phyloP scores from a whole-genome alignment of 2,888 invertebrate species.

The Athalia circularis region DNA sequence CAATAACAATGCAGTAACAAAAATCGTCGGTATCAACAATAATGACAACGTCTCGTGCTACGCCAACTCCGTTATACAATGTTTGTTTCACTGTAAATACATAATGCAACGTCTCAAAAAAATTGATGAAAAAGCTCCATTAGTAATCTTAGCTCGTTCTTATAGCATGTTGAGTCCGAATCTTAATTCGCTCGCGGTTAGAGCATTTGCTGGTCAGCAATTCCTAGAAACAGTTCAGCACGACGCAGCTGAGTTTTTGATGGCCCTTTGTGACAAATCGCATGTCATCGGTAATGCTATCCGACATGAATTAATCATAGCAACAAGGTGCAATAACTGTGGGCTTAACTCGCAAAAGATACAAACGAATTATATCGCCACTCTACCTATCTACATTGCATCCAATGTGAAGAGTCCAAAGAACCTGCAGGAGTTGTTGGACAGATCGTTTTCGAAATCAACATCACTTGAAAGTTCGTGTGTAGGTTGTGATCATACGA shows the following conservation, averaged over 20 bases:
- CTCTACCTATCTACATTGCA: not conserved
- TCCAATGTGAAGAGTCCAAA: not conserved
- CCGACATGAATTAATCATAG: slow-evolving; percentile 20
- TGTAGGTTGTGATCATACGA: not conserved
- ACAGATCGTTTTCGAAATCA: slow-evolving; percentile 14
- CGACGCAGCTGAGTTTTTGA: slow-evolving; percentile 47
- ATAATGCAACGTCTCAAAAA: not conserved
- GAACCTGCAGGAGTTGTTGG: slow-evolving; percentile 32
- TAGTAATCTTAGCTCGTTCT: not conserved
- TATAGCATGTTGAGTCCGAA: not conserved
- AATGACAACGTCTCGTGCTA: slow-evolving; percentile 47
- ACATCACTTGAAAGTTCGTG: not conserved
- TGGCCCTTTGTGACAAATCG: slow-evolving; percentile 13
- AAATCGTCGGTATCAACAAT: slow-evolving; percentile 43
- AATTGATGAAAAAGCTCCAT: not conserved
- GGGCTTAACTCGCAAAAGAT: not conserved
- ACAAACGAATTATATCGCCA: not conserved
- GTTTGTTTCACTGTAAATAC: slow-evolving; percentile 44
- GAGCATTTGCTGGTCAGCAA: slow-evolving; percentile 44
- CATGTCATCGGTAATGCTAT: not conserved
- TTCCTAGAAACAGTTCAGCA: slow-evolving; percentile 39
- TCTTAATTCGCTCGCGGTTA: not conserved
- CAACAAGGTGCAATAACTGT: not conserved
- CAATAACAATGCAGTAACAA: not conserved
- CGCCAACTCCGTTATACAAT: slow-evolving; percentile 48